Evolutionary conservation across 2,113 vertebrate species (phyloP), one percentile per base, ranked within the genome.

Genomic region (Pachycephala philippinensis): DNA sequence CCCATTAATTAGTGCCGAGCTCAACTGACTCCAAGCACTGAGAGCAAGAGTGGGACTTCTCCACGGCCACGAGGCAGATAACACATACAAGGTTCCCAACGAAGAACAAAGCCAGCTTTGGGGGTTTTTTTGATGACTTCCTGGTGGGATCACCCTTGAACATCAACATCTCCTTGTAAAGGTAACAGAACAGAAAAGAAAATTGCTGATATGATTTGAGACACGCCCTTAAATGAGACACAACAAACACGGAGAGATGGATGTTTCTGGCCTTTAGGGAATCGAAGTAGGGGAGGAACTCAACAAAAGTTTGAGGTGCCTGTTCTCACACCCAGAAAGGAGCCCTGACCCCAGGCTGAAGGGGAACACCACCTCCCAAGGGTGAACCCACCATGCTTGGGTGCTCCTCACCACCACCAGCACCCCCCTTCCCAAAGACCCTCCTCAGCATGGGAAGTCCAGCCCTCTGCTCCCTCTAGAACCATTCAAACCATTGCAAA

Each of bases 401-500:
- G 8, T 66, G 22, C 65, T 83, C 28, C 30, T 50, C 40, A 81
- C 31, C 84, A 81, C 20, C 42, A 84, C 23, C 39, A 75, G 17
- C 39, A 66, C 3, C 49, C 44, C 44, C 39, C 40, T 17, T 74
- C 54, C 42, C 2, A 1, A 71, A 27, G 11, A 65, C 16, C 21
- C 21, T 52, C 30, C n/a, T 11, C 47, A 53, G 20, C 63, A 47
- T 0, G 0, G 31, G 1, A 60, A 70, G 8, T n/a, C 27, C 82
- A 87, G 45, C 18, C 23, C 47, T 11, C 33, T 9, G 12, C 4
- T 56, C 66, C 66, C 13, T 1, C 1, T 16, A 9, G 45, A 66
- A 44, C 75, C 66, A 70, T 13, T 21, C 42, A 40, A 87, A 61
- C 45, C 71, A 45, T 1, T 3, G 22, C 16, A 3, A 93, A 86